These are phyloP conservation scores for Himalopsyche phryganea DNA, from an alignment of 1,140 invertebrate genomes.

Conservation along the genomic window DNA sequence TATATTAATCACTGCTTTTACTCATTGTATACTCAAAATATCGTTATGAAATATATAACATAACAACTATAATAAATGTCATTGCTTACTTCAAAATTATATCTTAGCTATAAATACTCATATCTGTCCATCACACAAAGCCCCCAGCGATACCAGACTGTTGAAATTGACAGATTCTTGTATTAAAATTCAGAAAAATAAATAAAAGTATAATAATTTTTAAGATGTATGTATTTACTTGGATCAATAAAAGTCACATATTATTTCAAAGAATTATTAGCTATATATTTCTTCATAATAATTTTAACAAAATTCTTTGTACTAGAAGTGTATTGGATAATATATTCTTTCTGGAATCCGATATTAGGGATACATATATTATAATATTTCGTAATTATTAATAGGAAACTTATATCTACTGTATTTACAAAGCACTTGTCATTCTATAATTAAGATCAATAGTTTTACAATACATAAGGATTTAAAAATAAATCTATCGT, in stretches of 20 bases:
- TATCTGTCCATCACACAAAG: no score
- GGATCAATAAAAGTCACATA: not conserved
- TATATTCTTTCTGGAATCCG: conserved; percentile 20
- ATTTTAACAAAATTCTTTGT: conserved; percentile 30
- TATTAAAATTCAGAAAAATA: no score
- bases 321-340: conserved; percentile 29
- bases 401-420: conserved; percentile 18
- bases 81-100: no score
- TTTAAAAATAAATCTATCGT: conserved; percentile 1
- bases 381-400: conserved; percentile 14
- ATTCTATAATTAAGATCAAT: not conserved
- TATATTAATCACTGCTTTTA: no score
- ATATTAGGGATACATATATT: conserved; percentile 15
- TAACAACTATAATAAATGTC: no score
- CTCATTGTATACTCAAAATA: no score
- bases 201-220: no score
- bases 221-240: not conserved
- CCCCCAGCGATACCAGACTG: no score
- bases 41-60: no score
- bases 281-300: conserved; percentile 12
- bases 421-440: conserved; percentile 31
- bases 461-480: no score
- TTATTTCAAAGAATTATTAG: conserved; percentile 5
- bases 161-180: no score
- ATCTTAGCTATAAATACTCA: no score